Percentiles rank a stretch among this genome's conserved stretches.
Evolutionary conservation across 2,888 invertebrate species (phyloP).

Genomic region (Athripsodes cinereus): DNA sequence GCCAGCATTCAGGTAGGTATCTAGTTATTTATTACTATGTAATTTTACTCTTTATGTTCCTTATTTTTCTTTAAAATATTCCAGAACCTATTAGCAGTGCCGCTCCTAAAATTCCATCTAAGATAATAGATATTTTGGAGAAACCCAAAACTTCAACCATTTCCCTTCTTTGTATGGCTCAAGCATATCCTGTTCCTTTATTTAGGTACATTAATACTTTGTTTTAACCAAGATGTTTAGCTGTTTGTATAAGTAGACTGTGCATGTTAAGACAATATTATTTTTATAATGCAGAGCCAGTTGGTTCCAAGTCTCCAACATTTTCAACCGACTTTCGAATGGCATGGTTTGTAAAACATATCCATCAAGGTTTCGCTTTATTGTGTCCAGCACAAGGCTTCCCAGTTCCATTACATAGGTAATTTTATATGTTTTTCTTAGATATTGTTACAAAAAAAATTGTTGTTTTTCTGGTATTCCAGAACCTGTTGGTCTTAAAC

Average conservation of each 20-base stretch:
- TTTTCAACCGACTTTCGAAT: conserved; percentile 41
- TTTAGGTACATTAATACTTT: conserved; percentile 51
- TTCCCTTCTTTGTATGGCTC: conserved; percentile 58
- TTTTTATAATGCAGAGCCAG: conserved; percentile 36
- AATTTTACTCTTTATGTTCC: conserved; percentile 4
- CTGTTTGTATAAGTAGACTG: not conserved
- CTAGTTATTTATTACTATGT: conserved; percentile 6
- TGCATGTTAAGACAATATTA: too few relatives aligned
- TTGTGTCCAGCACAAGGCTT: conserved; percentile 68
- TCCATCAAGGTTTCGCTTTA: conserved; percentile 41
- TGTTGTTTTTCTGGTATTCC: conserved; percentile 16
- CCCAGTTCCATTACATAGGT: conserved; percentile 67
- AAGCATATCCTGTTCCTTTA: conserved; percentile 60
- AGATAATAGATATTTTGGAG: conserved; percentile 41
- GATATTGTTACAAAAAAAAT: not conserved
- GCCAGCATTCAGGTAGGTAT: conserved; percentile 54
- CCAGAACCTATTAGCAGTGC: conserved; percentile 66
- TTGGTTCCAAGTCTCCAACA: conserved; percentile 43
- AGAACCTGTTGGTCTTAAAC: conserved; percentile 49
- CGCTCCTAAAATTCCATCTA: conserved; percentile 59
- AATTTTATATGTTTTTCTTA: conserved; percentile 36
- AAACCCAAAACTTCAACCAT: conserved; percentile 35
- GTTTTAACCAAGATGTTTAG: not conserved
- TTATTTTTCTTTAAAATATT: conserved; percentile 13
- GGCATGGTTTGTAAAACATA: conserved; percentile 37